Conservation (phyloP, 1,140 invertebrate species). For the Drosophila murphyi region DNA sequence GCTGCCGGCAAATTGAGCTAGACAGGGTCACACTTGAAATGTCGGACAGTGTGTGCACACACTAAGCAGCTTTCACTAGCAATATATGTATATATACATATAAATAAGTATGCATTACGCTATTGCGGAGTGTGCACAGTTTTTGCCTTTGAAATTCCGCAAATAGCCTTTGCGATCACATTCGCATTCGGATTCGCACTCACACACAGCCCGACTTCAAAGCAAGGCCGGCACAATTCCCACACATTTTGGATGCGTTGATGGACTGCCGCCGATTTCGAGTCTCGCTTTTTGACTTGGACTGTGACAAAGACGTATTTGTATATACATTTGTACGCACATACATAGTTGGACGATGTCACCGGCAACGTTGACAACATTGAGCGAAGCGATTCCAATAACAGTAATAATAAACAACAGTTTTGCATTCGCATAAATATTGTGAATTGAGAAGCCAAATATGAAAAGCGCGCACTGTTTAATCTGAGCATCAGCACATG, state of each 20-base stretch:
- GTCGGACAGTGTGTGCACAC: slow-evolving; percentile 31
- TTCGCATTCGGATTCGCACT: not conserved
- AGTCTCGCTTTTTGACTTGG: slow-evolving; percentile 5
- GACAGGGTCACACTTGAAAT: slow-evolving; percentile 39
- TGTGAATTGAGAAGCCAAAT: slow-evolving; percentile 67
- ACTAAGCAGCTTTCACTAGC: slow-evolving; percentile 32
- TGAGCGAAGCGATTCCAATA: slow-evolving; percentile 31
- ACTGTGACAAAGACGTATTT: slow-evolving; percentile 15
- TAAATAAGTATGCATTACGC: slow-evolving; percentile 7
- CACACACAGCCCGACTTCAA: slow-evolving; percentile 37
- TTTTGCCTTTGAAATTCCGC: slow-evolving; percentile 55
- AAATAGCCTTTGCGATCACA: slow-evolving; percentile 46
- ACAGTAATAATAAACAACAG: slow-evolving; percentile 53
- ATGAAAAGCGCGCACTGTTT: slow-evolving; percentile 50
- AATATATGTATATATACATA: not conserved
- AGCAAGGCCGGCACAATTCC: slow-evolving; percentile 60
- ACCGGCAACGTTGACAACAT: slow-evolving; percentile 13
- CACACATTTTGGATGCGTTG: slow-evolving; percentile 61
- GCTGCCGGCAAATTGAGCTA: slow-evolving; percentile 1
- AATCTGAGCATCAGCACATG: slow-evolving; percentile 15
- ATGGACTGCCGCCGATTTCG: slow-evolving; percentile 48
- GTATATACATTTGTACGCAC: not conserved
- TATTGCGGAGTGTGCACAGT: slow-evolving; percentile 9
- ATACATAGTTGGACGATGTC: slow-evolving; percentile 19
- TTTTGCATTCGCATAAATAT: slow-evolving; percentile 53